Evolutionary conservation across 2,113 vertebrate species (phyloP).

Genomic region (Porphyrio hochstetteri): DNA sequence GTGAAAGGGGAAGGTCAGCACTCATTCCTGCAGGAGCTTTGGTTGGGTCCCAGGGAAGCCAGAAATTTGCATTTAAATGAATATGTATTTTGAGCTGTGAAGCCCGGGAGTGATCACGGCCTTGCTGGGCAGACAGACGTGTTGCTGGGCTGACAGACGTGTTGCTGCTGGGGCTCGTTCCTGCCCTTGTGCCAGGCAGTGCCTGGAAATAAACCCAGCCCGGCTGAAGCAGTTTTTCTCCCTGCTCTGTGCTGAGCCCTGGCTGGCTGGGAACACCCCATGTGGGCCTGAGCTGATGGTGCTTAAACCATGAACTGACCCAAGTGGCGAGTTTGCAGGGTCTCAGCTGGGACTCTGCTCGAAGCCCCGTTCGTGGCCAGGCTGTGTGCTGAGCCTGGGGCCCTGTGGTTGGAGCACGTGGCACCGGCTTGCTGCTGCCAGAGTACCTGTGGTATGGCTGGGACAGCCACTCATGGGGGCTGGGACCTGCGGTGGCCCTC

Average conservation of each 20-base stretch:
- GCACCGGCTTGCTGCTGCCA: rapidly evolving
- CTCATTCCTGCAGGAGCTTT: background rate
- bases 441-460: rapidly evolving
- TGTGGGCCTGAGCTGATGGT: background rate
- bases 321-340: background rate
- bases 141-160: background rate
- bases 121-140: background rate
- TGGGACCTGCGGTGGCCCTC: too few species aligned
- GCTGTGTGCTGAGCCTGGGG: background rate
- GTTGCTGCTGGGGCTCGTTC: background rate
- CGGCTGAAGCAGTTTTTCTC: background rate
- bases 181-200: background rate
- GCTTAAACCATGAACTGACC: background rate
- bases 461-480: rapidly evolving
- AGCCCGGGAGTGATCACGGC: background rate
- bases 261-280: background rate
- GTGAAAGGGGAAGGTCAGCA: background rate
- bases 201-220: background rate
- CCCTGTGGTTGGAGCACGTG: rapidly evolving
- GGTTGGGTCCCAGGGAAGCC: conserved; percentile 18
- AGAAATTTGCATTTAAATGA: conserved; percentile 48
- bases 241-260: background rate
- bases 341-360: too few species aligned
- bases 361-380: background rate
- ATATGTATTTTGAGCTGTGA: conserved; percentile 51